These are phyloP conservation scores for Trichonephila clavata DNA, from an alignment of 1,140 invertebrate genomes.

Conservation along the genomic window DNA sequence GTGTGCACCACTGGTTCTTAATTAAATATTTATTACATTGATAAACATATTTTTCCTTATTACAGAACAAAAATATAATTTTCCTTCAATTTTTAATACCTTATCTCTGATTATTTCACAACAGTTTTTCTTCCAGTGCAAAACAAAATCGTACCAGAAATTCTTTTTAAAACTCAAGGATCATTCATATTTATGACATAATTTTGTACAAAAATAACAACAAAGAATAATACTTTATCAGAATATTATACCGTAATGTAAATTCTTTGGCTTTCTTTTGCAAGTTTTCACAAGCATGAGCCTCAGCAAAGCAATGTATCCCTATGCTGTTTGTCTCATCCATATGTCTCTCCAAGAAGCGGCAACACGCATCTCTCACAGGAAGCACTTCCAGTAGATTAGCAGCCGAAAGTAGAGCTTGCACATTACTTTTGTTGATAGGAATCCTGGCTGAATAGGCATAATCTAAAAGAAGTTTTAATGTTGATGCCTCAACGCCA, in stretches of 20 bases:
- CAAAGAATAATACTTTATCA: no score
- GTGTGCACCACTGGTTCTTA: no score
- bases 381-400: slow-evolving; percentile 84
- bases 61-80: neutral
- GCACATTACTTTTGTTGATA: slow-evolving; percentile 84
- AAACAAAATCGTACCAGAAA: no score
- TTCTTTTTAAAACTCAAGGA: no score
- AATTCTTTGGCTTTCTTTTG: slow-evolving; percentile 82
- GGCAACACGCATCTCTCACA: slow-evolving; percentile 83
- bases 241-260: slow-evolving; percentile 79
- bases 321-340: slow-evolving; percentile 84
- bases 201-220: no score
- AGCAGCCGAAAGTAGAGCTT: slow-evolving; percentile 84
- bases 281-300: slow-evolving; percentile 83
- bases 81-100: neutral
- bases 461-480: slow-evolving; percentile 83
- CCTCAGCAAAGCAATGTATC: slow-evolving; percentile 84
- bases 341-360: slow-evolving; percentile 83
- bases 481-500: slow-evolving; percentile 82
- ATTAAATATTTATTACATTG: neutral
- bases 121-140: no score
- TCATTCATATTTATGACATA: no score
- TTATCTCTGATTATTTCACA: neutral
- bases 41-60: neutral
- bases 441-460: slow-evolving; percentile 83